A percentile compares a stretch with the other conserved stretches of the same genome.
Evolutionary conservation across 2,888 invertebrate genomes (phyloP).

Genomic region (Stramonita haemastoma): DNA sequence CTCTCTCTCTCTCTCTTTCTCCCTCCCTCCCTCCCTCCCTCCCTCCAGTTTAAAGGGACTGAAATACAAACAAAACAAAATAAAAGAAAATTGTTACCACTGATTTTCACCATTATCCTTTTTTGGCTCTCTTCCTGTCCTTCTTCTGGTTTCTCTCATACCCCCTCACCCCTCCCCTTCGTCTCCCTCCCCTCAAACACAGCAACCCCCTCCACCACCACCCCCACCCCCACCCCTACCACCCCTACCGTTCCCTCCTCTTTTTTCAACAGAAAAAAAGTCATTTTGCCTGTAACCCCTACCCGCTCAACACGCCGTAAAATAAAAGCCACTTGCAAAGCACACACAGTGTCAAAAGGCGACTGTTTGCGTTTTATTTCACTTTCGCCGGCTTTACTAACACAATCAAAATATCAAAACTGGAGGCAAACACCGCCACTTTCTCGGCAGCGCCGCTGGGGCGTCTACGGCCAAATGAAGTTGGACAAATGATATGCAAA

Average conservation of each 20-base stretch:
- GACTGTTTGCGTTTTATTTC: slow-evolving; percentile 31
- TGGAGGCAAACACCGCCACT: not conserved
- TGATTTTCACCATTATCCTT: too few relatives aligned
- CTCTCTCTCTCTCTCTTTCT: too few relatives aligned
- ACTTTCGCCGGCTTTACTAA: slow-evolving; percentile 29
- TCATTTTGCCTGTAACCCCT: not conserved
- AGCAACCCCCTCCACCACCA: too few relatives aligned
- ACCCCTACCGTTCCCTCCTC: not conserved
- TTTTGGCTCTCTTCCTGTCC: too few relatives aligned
- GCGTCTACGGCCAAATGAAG: slow-evolving; percentile 18
- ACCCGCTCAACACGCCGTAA: not conserved
- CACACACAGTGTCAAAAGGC: not conserved
- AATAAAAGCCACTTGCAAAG: not conserved
- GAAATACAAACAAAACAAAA: too few relatives aligned
- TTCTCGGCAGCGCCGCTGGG: not conserved
- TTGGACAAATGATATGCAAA: slow-evolving; percentile 41
- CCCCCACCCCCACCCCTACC: too few relatives aligned
- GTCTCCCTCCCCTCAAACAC: too few relatives aligned
- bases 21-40: too few relatives aligned
- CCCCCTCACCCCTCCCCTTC: too few relatives aligned
- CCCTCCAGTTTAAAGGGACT: too few relatives aligned
- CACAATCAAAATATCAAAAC: slow-evolving; percentile 24
- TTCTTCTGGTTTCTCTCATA: too few relatives aligned
- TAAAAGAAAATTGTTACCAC: too few relatives aligned
- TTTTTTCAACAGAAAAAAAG: not conserved